A percentile compares a stretch with the other conserved stretches of the same genome.
Conservation (phyloP, 2,888 invertebrate genomes). For the Ethmia dodecea region DNA sequence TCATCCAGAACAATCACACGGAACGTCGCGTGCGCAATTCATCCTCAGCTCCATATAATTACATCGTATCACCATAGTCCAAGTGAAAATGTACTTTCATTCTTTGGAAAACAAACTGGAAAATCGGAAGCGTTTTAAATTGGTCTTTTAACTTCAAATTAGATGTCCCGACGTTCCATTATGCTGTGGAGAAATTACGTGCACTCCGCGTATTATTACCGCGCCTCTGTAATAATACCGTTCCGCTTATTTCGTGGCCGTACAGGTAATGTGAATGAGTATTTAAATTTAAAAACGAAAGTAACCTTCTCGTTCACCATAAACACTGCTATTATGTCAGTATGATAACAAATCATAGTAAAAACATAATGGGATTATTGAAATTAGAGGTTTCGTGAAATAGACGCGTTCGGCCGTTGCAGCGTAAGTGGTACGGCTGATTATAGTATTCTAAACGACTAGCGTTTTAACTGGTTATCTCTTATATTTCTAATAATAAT, state of each 20-base stretch:
- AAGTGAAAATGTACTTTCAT: conserved; percentile 55
- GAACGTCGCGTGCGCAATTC: conserved; percentile 11
- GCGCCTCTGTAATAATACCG: conserved; percentile 13
- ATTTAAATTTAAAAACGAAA: conserved; percentile 14
- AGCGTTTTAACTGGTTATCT: too few species aligned
- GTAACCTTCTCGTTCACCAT: conserved; percentile 8
- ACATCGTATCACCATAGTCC: conserved; percentile 24
- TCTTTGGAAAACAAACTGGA: conserved; percentile 45
- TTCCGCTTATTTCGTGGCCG: conserved; percentile 13
- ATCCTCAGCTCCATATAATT: conserved; percentile 11
- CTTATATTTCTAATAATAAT: too few species aligned
- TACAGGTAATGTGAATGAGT: conserved; percentile 2
- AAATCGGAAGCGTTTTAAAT: conserved; percentile 47
- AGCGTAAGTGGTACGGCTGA: too few species aligned
- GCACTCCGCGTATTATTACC: conserved; percentile 14
- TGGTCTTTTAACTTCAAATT: conserved; percentile 28
- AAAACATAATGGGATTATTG: conserved; percentile 5
- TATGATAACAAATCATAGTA: conserved; percentile 9
- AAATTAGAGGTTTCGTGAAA: too few species aligned
- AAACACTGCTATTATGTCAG: conserved; percentile 8
- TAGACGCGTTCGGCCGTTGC: too few species aligned
- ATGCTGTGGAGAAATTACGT: conserved; percentile 14
- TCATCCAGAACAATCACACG: conserved; percentile 7
- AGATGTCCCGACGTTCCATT: conserved; percentile 23
- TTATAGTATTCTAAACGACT: too few species aligned